Evolutionary conservation across 2,113 vertebrate species (phyloP).

Genomic region (Arizona elegans): DNA sequence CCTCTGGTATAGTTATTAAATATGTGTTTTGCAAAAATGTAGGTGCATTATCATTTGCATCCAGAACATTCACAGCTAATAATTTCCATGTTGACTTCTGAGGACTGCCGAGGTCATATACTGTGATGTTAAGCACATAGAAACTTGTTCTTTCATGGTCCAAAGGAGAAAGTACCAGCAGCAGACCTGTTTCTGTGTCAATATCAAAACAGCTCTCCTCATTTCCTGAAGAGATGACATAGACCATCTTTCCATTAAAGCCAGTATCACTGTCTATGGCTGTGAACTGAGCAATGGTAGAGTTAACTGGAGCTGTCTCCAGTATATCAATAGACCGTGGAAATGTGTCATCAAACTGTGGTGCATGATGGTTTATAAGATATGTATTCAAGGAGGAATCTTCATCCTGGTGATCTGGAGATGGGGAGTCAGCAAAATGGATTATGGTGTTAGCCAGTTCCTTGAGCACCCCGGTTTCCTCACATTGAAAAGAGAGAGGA

Average conservation of each 20-base stretch:
- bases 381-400: constrained; percentile 79
- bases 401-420: constrained; percentile 76
- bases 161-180: constrained; percentile 78
- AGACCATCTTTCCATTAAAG: constrained; percentile 86
- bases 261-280: constrained; percentile 83
- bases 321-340: constrained; percentile 83
- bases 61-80: constrained; percentile 84
- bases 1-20: constrained; percentile 79
- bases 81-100: constrained; percentile 90
- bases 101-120: constrained; percentile 86
- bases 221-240: constrained; percentile 86
- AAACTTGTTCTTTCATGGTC: constrained; percentile 87
- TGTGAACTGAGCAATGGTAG: constrained; percentile 77
- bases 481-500: constrained; percentile 74
- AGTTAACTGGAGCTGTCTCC: constrained; percentile 77
- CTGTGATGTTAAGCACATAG: constrained; percentile 91
- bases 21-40: constrained; percentile 82
- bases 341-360: constrained; percentile 80
- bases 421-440: constrained; percentile 77
- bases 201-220: constrained; percentile 88
- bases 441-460: constrained; percentile 86
- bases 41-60: constrained; percentile 89
- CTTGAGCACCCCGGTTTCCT: constrained; percentile 83
- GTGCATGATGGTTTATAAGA: constrained; percentile 83
- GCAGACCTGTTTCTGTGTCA: constrained; percentile 82